Conservation (phyloP, 2,888 invertebrate genomes). For the Lysandra bellargus region DNA sequence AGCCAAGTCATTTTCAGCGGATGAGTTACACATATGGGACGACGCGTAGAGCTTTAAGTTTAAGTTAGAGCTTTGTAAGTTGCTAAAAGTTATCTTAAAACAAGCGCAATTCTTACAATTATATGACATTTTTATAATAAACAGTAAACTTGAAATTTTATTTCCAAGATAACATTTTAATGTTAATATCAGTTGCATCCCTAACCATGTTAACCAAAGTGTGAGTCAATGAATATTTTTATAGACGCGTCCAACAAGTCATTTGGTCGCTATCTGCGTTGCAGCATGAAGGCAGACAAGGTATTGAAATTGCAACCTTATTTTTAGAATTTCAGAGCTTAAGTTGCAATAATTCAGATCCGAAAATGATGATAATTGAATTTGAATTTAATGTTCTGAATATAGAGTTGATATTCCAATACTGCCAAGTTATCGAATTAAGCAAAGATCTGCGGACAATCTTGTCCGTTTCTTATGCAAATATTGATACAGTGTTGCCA, state of each 20-base stretch:
- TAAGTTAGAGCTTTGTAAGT: too few species aligned
- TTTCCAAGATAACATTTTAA: not conserved
- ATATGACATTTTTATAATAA: not conserved
- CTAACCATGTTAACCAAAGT: slow-evolving; percentile 74
- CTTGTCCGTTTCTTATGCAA: slow-evolving; percentile 78
- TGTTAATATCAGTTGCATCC: slow-evolving; percentile 46
- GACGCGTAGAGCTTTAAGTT: too few species aligned
- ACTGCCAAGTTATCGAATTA: slow-evolving; percentile 61
- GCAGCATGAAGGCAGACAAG: slow-evolving; percentile 41
- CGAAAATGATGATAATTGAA: not conserved
- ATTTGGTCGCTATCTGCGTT: slow-evolving; percentile 49
- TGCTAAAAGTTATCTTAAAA: too few species aligned
- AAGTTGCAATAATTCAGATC: slow-evolving; percentile 25
- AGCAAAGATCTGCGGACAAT: slow-evolving; percentile 68
- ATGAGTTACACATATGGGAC: too few species aligned
- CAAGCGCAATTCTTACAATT: not conserved
- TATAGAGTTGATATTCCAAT: slow-evolving; percentile 40
- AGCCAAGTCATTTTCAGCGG: too few species aligned
- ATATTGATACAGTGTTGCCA: slow-evolving; percentile 74
- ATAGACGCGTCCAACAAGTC: slow-evolving; percentile 72
- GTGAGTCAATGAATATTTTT: slow-evolving; percentile 79
- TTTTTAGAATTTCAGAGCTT: slow-evolving; percentile 39
- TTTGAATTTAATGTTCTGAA: slow-evolving; percentile 24
- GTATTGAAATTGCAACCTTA: slow-evolving; percentile 48
- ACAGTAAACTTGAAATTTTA: not conserved